Base-by-base conservation (phyloP, 1,140 invertebrate genomes). In the Pogonus chalceus region DNA sequence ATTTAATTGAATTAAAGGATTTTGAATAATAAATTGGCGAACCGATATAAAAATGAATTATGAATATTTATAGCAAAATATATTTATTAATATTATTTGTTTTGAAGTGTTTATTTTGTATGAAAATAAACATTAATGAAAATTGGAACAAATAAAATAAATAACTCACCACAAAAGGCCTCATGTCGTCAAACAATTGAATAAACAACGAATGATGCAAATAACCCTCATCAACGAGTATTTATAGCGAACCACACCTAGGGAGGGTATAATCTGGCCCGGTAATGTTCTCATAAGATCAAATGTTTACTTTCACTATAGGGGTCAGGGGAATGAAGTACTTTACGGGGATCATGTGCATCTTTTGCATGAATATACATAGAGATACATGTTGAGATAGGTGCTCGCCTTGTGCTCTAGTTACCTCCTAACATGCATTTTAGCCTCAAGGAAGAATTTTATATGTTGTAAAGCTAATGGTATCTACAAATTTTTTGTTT, bases 241-340 rank as follows among this genome's bases (percentile, higher is more conserved):
- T 43, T 43, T 43, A 43, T 43, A 43, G 37, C 18, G 37, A 43
- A 43, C 37, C 37, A 43, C 37, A 43, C 37, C 37, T 43, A 7
- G 37, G 37, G 37, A 43, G 37, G 37, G 37, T 43, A 43, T 16
- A 31, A 10, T 7, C 37, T n/a, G 18, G 37, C 18, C 7, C 37
- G 9, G 37, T 12, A 43, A 16, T 43, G 18, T 16, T 10, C 37
- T 43, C 37, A n/a, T n/a, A n/a, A n/a, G 37, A 16, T 43, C 37
- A 31, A 31, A 14, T 31, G 26, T 31, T 31, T 14, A 43, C 37
- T 43, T 43, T 43, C 37, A 43, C 37, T 18, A 16, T 31, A 14
- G 4, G 4, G 26, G 26, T 31, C 4, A 31, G 26, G 26, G 37
- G 37, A 18, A 16, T 9, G 9, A 9, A 3, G 9, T 43, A 18